Conservation (phyloP, 2,888 invertebrate species). For the Smittia sp. region DNA sequence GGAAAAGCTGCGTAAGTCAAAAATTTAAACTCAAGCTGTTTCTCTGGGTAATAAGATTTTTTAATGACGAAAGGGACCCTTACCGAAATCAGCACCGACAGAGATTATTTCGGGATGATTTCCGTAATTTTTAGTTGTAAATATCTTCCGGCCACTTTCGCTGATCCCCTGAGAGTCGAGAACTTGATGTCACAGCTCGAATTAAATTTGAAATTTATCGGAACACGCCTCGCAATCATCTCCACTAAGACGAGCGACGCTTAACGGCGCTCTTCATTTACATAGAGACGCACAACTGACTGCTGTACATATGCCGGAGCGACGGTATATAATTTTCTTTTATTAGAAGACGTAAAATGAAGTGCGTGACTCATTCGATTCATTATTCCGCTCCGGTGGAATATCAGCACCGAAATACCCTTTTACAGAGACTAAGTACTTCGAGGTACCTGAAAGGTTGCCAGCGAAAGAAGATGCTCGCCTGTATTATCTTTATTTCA, state of each 20-base stretch:
- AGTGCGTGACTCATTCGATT: constrained; percentile 41
- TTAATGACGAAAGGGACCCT: background rate
- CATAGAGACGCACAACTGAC: background rate
- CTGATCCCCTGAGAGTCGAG: background rate
- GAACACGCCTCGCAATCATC: background rate
- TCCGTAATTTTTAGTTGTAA: background rate
- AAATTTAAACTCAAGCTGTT: background rate
- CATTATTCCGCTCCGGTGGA: constrained; percentile 2
- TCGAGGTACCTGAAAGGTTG: background rate
- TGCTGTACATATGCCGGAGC: constrained; percentile 11
- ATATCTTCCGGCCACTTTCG: background rate
- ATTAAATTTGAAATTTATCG: constrained; percentile 19
- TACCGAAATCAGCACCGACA: background rate
- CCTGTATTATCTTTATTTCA: constrained; percentile 24
- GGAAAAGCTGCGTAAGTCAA: background rate
- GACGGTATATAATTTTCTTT: constrained; percentile 20
- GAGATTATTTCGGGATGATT: background rate
- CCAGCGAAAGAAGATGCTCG: constrained; percentile 6
- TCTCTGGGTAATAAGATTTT: background rate
- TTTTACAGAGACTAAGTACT: background rate
- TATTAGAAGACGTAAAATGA: constrained; percentile 15
- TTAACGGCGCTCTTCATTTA: background rate
- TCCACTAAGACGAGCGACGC: background rate
- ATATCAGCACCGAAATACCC: background rate
- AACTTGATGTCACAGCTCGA: constrained; percentile 25